phyloP scores from a whole-genome alignment of 2,797 vertebrate species.

The Pelobates cultripes region DNA sequence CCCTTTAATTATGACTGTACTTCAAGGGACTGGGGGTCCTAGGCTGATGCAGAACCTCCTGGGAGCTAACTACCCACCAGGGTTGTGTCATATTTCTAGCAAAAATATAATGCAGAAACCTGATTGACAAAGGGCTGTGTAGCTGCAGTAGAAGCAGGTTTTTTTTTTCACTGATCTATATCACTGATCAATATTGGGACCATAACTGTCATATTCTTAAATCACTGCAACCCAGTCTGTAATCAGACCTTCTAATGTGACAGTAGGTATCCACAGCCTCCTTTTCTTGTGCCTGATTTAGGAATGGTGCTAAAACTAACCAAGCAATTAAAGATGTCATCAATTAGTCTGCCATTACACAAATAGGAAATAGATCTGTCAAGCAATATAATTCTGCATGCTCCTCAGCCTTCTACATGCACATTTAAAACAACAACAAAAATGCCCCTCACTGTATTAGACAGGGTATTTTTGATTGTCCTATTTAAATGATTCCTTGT shows the following conservation, averaged over 20 bases:
- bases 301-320: neutral
- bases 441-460: too few species aligned
- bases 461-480: too few species aligned
- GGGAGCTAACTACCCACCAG: neutral
- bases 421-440: too few species aligned
- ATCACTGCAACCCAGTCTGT: neutral
- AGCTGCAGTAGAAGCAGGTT: neutral
- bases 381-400: too few species aligned
- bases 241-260: neutral
- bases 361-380: too few species aligned
- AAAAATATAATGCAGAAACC: neutral
- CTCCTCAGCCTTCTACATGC: too few species aligned
- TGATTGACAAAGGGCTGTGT: neutral
- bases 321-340: too few species aligned
- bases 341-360: too few species aligned
- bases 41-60: neutral
- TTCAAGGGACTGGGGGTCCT: neutral
- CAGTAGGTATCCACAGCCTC: constrained; percentile 1
- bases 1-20: too few species aligned
- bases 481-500: too few species aligned
- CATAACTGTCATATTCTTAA: neutral
- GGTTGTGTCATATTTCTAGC: neutral
- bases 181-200: neutral
- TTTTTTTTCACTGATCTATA: too few species aligned
- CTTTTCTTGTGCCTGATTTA: neutral